Evolutionary conservation across 2,888 invertebrate species (phyloP).

Genomic region (Bembecia ichneumoniformis): DNA sequence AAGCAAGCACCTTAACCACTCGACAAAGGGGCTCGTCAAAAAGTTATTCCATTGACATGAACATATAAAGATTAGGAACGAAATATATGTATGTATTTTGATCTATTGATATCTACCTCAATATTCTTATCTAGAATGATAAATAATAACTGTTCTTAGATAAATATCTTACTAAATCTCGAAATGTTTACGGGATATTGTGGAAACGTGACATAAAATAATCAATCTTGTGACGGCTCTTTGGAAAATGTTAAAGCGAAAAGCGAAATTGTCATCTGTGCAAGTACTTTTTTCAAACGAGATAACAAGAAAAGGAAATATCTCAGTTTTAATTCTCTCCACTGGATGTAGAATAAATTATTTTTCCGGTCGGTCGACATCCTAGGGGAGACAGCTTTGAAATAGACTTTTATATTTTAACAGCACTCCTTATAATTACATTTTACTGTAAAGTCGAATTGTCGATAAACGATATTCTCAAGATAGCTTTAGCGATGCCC

Average conservation of each 20-base stretch:
- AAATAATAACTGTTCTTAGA: no score
- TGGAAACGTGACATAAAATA: neutral
- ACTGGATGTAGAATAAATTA: conserved; percentile 31
- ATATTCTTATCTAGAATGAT: no score
- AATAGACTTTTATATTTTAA: conserved; percentile 36
- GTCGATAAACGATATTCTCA: neutral
- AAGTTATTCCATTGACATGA: no score
- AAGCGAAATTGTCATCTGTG: conserved; percentile 11
- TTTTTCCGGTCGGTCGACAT: conserved; percentile 21
- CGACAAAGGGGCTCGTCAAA: no score
- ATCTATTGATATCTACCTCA: no score
- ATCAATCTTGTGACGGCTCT: neutral
- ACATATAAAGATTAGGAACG: no score
- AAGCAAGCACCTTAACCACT: no score
- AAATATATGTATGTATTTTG: no score
- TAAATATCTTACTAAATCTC: no score
- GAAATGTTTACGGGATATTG: neutral
- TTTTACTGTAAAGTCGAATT: conserved; percentile 13
- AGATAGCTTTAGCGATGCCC: neutral
- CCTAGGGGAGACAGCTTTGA: conserved; percentile 21
- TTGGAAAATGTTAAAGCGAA: conserved; percentile 7
- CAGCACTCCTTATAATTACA: conserved; percentile 17
- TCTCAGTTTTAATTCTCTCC: conserved; percentile 33
- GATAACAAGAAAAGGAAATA: conserved; percentile 16
- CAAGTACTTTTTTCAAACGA: conserved; percentile 5